Evolutionary conservation across 2,888 invertebrate species (phyloP).

Genomic region (Zeuzera pyrina): DNA sequence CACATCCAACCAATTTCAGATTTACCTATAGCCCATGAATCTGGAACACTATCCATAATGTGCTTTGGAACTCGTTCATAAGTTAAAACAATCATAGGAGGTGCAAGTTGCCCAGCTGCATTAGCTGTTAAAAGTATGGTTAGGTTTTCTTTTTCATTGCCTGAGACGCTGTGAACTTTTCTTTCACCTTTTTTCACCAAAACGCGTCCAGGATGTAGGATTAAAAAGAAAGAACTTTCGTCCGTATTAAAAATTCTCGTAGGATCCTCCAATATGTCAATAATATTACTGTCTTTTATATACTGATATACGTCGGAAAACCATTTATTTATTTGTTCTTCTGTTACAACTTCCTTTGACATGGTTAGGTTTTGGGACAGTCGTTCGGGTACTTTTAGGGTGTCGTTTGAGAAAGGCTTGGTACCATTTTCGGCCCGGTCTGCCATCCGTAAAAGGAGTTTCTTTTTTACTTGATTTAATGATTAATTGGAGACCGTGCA

Average conservation of each 20-base stretch:
- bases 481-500: too few species aligned
- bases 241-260: slow-evolving; percentile 22
- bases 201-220: slow-evolving; percentile 29
- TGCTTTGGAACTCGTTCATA: slow-evolving; percentile 15
- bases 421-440: slow-evolving; percentile 12
- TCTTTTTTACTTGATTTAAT: too few species aligned
- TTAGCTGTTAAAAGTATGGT: slow-evolving; percentile 18
- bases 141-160: slow-evolving; percentile 22
- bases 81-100: slow-evolving; percentile 17
- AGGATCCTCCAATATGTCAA: slow-evolving; percentile 13
- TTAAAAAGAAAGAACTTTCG: slow-evolving; percentile 33
- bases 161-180: slow-evolving; percentile 17
- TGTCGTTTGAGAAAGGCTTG: slow-evolving; percentile 10
- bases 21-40: slow-evolving; percentile 14
- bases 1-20: slow-evolving; percentile 10
- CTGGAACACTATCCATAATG: slow-evolving; percentile 13
- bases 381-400: slow-evolving; percentile 7
- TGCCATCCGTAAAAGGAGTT: slow-evolving; percentile 8
- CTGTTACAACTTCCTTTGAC: slow-evolving; percentile 11
- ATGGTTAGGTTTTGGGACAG: slow-evolving; percentile 10
- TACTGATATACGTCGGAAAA: slow-evolving; percentile 12
- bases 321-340: slow-evolving; percentile 10
- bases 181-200: slow-evolving; percentile 27
- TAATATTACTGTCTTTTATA: slow-evolving; percentile 13
- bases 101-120: slow-evolving; percentile 18